Evolutionary conservation across 2,888 invertebrate species (phyloP).

Genomic region (Stratiomys singularior): DNA sequence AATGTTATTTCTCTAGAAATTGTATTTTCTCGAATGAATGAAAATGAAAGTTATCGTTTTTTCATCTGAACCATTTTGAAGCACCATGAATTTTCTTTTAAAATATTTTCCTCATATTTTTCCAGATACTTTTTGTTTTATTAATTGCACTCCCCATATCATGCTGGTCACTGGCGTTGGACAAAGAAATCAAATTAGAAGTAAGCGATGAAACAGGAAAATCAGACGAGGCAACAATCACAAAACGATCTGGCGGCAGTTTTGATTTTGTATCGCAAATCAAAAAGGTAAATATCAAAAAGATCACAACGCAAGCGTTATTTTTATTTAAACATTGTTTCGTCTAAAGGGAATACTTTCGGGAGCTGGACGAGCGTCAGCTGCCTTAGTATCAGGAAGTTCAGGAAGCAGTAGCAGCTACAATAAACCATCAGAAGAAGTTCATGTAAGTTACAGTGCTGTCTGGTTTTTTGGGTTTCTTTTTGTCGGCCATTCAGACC

Average conservation of each 20-base stretch:
- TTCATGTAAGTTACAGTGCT: constrained; percentile 50
- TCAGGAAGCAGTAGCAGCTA: constrained; percentile 59
- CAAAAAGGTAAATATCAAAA: constrained; percentile 56
- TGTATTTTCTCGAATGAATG: too few species aligned
- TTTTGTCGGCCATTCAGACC: too few species aligned
- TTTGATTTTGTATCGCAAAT: constrained; percentile 62
- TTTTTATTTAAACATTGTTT: constrained; percentile 5
- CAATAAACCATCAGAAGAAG: constrained; percentile 1
- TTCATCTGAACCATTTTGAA: background rate
- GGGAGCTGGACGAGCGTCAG: constrained; percentile 64
- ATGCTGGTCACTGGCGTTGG: constrained; percentile 55
- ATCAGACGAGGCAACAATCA: constrained; percentile 58
- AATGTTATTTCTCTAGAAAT: too few species aligned
- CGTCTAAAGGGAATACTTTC: constrained; percentile 59
- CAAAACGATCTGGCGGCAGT: constrained; percentile 62
- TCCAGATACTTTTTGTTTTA: constrained; percentile 24
- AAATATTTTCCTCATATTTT: background rate
- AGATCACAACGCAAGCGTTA: too few species aligned
- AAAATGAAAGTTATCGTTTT: too few species aligned
- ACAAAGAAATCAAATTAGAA: constrained; percentile 50
- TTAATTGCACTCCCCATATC: constrained; percentile 56
- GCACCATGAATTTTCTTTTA: background rate
- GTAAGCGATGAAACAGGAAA: constrained; percentile 49
- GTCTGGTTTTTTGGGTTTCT: too few species aligned
- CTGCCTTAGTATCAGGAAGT: constrained; percentile 64